Conservation (phyloP, 2,888 invertebrate species). For the Campoletis raptor region DNA sequence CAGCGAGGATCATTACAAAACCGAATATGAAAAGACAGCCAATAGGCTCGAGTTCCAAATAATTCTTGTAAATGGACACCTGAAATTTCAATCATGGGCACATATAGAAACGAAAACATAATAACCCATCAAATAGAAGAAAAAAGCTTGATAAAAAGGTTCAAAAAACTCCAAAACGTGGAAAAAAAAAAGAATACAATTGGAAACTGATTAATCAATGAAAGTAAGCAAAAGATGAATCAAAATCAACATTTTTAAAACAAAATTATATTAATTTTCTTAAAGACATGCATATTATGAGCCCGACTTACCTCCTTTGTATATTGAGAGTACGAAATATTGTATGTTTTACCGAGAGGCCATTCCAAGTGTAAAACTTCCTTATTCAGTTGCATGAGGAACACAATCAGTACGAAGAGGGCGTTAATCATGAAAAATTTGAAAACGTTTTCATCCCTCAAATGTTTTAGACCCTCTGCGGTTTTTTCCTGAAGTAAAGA, state of each 20-base stretch:
- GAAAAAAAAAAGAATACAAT: not conserved
- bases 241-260: not conserved
- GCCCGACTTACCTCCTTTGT: conserved; percentile 81
- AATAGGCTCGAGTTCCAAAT: conserved; percentile 87
- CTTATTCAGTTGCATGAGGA: conserved; percentile 88
- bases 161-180: not conserved
- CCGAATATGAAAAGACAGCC: conserved; percentile 88
- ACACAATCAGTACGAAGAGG: conserved; percentile 88
- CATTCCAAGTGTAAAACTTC: conserved; percentile 87
- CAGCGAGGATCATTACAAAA: conserved; percentile 87
- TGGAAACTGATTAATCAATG: not conserved
- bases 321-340: conserved; percentile 83
- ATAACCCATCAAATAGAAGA: not conserved
- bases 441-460: conserved; percentile 87
- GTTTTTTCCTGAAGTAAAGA: conserved; percentile 80
- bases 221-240: not conserved
- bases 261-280: not conserved
- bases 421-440: conserved; percentile 89
- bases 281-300: not conserved
- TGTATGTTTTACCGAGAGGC: conserved; percentile 86
- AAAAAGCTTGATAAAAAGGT: not conserved
- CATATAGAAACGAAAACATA: not conserved
- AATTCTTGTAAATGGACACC: conserved; percentile 84
- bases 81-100: conserved; percentile 66
- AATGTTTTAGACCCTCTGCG: conserved; percentile 85